Evolutionary conservation across 2,888 invertebrate species (phyloP).

Genomic region (Rhyacophila evoluta): DNA sequence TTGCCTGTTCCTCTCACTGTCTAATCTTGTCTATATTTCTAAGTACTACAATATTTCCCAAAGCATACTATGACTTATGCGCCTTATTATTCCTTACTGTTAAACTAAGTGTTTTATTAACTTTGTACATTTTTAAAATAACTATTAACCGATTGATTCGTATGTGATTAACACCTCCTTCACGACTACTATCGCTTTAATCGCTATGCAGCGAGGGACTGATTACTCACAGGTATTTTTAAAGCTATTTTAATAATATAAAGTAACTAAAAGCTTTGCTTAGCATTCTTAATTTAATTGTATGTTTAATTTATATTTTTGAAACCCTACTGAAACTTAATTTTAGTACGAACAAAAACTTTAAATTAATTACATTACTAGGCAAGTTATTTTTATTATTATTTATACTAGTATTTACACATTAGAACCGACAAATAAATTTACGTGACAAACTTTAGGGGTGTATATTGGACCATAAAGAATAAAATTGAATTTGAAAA

Average conservation of each 20-base stretch:
- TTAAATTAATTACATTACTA: too few relatives aligned
- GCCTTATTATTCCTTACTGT: background rate
- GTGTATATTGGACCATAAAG: too few relatives aligned
- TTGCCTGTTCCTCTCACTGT: background rate
- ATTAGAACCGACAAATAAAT: too few relatives aligned
- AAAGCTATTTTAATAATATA: constrained; percentile 25
- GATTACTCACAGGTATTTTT: constrained; percentile 53
- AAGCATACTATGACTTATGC: background rate
- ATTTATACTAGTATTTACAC: too few relatives aligned
- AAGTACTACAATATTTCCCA: background rate
- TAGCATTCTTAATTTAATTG: background rate
- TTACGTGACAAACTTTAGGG: too few relatives aligned
- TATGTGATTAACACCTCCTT: constrained; percentile 52
- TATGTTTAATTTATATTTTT: background rate
- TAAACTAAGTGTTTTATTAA: constrained; percentile 2
- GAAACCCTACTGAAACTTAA: background rate
- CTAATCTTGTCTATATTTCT: background rate
- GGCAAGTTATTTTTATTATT: too few relatives aligned
- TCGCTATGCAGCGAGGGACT: constrained; percentile 54
- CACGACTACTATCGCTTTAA: constrained; percentile 54
- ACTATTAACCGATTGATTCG: background rate
- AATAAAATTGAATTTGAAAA: too few relatives aligned
- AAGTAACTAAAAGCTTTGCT: constrained; percentile 13
- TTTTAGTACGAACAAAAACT: background rate
- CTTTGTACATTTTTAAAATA: constrained; percentile 5